These are phyloP conservation scores for Boloria euphrosyne DNA, from an alignment of 2,888 invertebrate species.

Conservation along the genomic window DNA sequence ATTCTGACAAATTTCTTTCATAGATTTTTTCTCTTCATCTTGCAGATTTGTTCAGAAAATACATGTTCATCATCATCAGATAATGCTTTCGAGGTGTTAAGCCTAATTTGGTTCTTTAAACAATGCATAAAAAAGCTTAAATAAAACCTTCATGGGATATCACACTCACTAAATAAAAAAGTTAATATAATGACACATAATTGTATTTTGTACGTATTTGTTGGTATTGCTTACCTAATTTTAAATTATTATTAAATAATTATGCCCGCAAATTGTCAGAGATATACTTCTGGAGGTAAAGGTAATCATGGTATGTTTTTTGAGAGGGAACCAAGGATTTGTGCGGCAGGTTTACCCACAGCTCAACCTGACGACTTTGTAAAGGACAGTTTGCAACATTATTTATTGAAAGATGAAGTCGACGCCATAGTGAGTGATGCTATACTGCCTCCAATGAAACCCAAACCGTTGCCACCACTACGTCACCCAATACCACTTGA, in stretches of 20 bases:
- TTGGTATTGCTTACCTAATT: background rate
- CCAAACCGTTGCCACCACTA: conserved; percentile 55
- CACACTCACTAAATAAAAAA: too few species aligned
- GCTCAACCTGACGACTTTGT: conserved; percentile 58
- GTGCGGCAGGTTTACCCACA: conserved; percentile 67
- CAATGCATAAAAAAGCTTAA: background rate
- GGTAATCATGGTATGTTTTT: conserved; percentile 67
- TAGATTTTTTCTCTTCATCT: too few species aligned
- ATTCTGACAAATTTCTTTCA: too few species aligned
- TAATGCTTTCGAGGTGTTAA: too few species aligned
- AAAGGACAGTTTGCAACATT: conserved; percentile 58
- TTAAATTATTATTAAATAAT: conserved; percentile 39
- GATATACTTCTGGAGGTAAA: conserved; percentile 65
- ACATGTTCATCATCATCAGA: too few species aligned
- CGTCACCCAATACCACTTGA: conserved; percentile 58
- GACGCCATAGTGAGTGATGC: conserved; percentile 67
- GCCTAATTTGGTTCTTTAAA: background rate
- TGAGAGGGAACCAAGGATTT: conserved; percentile 63
- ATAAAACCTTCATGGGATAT: conserved; percentile 1
- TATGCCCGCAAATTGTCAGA: conserved; percentile 60
- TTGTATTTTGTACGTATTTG: background rate
- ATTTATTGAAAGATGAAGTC: conserved; percentile 65
- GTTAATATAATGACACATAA: conserved; percentile 21
- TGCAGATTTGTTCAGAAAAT: too few species aligned
- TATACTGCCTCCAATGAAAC: conserved; percentile 57